Base-by-base conservation (phyloP, 1,140 invertebrate species). In the Caenorhabditis tropicalis region DNA sequence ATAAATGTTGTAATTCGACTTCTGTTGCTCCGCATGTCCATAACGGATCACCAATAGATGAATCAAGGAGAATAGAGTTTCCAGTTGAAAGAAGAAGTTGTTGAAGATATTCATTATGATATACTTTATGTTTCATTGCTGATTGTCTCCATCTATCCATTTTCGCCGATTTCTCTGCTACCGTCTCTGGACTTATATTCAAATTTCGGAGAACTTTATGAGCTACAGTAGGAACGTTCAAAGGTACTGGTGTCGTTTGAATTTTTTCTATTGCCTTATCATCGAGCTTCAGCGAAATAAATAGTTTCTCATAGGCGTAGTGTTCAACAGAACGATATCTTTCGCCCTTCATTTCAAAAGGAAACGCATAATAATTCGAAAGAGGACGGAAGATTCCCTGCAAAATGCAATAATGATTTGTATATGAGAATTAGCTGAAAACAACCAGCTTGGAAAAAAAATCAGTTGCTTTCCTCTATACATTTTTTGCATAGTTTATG, bases 121-220 rank as follows among this genome's bases (percentile, higher is more conserved):
- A 65, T 2, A 90, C 85, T 82, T 91, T 91, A 79, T 91, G 88
- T 58, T 90, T 91, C 90, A 91, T 91, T 53, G 90, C 90, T 3
- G 89, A 88, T 82, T 91, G 90, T 49, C 90, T 74, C 90, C 90
- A 91, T 46, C 89, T 39, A 82, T 91, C 90, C 51, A 91, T 81
- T 33, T 87, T 88, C 7, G 70, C 27, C 16, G 56, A 46, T 84
- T 91, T 91, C 33, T 86, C 83, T 21, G 84, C 84, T 12, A 91
- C 33, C 15, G 88, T 88, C 9, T 58, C 56, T 16, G 31, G 24
- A 60, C 31, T 58, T 33, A 89, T 88, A 19, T 90, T 85, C 27
- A 86, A 65, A 12, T 70, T 65, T 48, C 88, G 74, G 33, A 89
- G 82, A 9, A 91, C 49, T 82, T 83, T 79, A n/a, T 80, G 33